Base-by-base conservation (phyloP, 2,797 vertebrate species). In the Malurus splendens region DNA sequence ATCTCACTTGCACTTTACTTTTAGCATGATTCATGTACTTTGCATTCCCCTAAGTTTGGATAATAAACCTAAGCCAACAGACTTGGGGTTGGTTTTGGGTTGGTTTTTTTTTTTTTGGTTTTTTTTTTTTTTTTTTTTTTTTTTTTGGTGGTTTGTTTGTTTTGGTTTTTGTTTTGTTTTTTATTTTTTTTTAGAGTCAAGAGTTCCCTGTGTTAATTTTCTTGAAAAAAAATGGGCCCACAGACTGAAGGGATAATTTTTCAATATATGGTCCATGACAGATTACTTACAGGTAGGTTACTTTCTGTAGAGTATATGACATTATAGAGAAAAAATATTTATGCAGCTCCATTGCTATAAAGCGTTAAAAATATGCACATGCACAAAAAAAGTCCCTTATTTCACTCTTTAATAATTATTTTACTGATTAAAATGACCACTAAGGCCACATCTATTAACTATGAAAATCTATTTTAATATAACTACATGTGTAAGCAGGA, bases 81-180 rank as follows among this genome's bases (percentile, higher is more conserved):
- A 47, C 54, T 23, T 60, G 6, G 22, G 0, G 0, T 57, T 82
- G 3, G 15, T 23, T 48, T 0, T 19, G 12, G 2, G 7, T 8
- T 75, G 2, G 8, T 5, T 57, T 59, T 24, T 11, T 8, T 59
- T 36, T 18, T 20, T 8, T 4, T 36, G 33, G 33, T 13, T 20
- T 25, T 10, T 55, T 39, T n/a, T 20, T 61, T 61, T 33, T 4
- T 10, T 54, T 78, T 38, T n/a, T 32, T 32, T 57, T 59, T 24
- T 11, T 8, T 59, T 36, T 22, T 20, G 36, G 9, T 36, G 10
- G 36, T 14, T 20, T 17, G 10, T 55, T 39, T n/a, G 36, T 36
- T 36, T 36, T 36, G 36, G 36, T 36, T 36, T 36, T 50, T 2
- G 8, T 6, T 57, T 59, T 24, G 14, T 8, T 20, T 25, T 12